These are phyloP conservation scores for Tupaia chinensis DNA, from an alignment of 2,113 vertebrate species.

Conservation along the genomic window DNA sequence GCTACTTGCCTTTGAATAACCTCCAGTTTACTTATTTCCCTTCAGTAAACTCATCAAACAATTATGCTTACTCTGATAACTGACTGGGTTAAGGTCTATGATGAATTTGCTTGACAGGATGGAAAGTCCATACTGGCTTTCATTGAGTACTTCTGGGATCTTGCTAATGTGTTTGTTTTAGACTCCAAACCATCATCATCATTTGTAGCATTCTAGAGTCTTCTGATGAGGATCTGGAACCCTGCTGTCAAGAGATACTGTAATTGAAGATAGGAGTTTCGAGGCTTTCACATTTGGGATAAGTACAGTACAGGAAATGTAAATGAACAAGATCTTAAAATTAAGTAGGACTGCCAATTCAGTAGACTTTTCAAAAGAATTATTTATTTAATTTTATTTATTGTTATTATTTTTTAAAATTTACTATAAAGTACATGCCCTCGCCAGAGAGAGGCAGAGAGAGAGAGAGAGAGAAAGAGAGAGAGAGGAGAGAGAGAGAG, in stretches of 20 bases:
- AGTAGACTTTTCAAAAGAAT: not conserved
- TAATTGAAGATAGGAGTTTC: slow-evolving; percentile 23
- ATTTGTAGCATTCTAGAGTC: not conserved
- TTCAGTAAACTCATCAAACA: slow-evolving; percentile 65
- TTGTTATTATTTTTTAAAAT: not conserved
- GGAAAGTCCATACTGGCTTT: slow-evolving; percentile 68
- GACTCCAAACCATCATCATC: not conserved
- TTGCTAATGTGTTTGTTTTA: slow-evolving; percentile 42
- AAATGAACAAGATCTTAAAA: slow-evolving; percentile 23
- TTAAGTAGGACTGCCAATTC: not conserved
- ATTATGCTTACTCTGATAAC: slow-evolving; percentile 54
- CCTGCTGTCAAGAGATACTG: slow-evolving; percentile 5
- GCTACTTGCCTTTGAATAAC: slow-evolving; percentile 63
- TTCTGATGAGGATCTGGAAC: not conserved
- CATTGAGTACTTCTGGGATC: not conserved
- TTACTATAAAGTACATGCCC: too few species aligned
- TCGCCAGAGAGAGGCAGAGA: too few species aligned
- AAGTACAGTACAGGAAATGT: slow-evolving; percentile 23
- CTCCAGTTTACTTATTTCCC: slow-evolving; percentile 51
- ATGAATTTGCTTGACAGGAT: slow-evolving; percentile 55
- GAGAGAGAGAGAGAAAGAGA: too few species aligned
- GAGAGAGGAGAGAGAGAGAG: too few species aligned
- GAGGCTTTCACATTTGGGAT: slow-evolving; percentile 37
- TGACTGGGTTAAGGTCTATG: slow-evolving; percentile 28
- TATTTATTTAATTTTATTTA: too few species aligned